Percentiles rank a stretch among this genome's conserved stretches.
phyloP scores from a whole-genome alignment of 2,888 invertebrate genomes.

The Drepana falcataria region DNA sequence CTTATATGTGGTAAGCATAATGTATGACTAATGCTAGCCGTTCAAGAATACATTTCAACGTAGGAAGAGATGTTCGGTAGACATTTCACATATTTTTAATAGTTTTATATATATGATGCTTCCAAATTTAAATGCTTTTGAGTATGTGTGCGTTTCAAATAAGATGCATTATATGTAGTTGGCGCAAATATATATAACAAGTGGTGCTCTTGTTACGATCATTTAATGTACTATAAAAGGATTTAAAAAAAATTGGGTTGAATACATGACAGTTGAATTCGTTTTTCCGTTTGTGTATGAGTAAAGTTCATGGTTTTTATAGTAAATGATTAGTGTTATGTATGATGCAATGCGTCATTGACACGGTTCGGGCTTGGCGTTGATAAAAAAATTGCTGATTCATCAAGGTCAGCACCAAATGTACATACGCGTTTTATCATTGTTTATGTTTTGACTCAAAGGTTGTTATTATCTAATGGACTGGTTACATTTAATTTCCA shows the following conservation, averaged over 20 bases:
- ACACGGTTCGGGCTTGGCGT: conserved; percentile 9
- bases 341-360: conserved; percentile 18
- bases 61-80: conserved; percentile 5
- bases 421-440: neutral
- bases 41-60: conserved; percentile 9
- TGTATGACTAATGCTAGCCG: conserved; percentile 19
- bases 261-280: neutral
- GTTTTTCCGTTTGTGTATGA: neutral
- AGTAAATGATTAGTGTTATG: conserved; percentile 8
- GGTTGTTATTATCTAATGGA: too few relatives aligned
- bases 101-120: neutral
- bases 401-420: conserved; percentile 6
- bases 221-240: neutral
- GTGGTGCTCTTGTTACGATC: too few relatives aligned
- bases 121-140: neutral
- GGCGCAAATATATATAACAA: neutral
- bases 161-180: neutral
- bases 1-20: conserved; percentile 17
- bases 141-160: neutral
- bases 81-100: neutral
- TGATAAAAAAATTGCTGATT: conserved; percentile 8
- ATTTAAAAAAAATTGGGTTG: neutral
- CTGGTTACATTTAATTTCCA: too few relatives aligned
- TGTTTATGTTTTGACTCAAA: neutral
- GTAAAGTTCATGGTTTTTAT: conserved; percentile 12